These are phyloP conservation scores for Macrosiphum euphorbiae DNA, from an alignment of 2,888 invertebrate genomes.

Conservation along the genomic window DNA sequence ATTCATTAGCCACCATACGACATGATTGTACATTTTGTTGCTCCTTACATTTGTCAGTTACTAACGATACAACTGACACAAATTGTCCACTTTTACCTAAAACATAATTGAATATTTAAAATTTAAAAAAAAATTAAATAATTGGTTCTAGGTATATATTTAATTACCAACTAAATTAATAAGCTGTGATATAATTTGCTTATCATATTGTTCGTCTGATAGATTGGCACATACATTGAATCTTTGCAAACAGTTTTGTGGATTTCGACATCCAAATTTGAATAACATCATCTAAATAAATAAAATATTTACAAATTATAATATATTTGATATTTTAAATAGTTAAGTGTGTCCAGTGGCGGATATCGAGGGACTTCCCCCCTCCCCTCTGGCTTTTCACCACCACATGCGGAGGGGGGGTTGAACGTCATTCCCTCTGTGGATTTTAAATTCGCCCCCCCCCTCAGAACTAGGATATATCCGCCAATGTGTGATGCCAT, in stretches of 20 bases:
- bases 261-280: constrained; percentile 70
- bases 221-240: constrained; percentile 73
- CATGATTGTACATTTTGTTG: constrained; percentile 57
- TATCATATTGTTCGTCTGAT: constrained; percentile 72
- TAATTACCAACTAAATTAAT: constrained; percentile 73
- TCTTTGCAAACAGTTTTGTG: constrained; percentile 72
- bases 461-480: too few species aligned
- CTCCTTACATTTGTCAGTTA: constrained; percentile 60
- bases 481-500: too few species aligned
- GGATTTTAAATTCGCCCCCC: too few species aligned
- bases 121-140: not conserved
- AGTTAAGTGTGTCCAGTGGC: constrained; percentile 38
- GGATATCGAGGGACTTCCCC: too few species aligned
- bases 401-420: too few species aligned
- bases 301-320: constrained; percentile 37
- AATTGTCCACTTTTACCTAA: constrained; percentile 45
- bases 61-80: constrained; percentile 45
- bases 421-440: too few species aligned
- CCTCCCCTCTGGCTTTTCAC: too few species aligned
- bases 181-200: constrained; percentile 71
- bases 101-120: not conserved
- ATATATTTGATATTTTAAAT: not conserved
- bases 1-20: constrained; percentile 51
- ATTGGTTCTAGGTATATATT: not conserved
- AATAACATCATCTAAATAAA: constrained; percentile 71